Base-by-base conservation (phyloP, 1,140 invertebrate genomes). In the Eurosta solidaginis region DNA sequence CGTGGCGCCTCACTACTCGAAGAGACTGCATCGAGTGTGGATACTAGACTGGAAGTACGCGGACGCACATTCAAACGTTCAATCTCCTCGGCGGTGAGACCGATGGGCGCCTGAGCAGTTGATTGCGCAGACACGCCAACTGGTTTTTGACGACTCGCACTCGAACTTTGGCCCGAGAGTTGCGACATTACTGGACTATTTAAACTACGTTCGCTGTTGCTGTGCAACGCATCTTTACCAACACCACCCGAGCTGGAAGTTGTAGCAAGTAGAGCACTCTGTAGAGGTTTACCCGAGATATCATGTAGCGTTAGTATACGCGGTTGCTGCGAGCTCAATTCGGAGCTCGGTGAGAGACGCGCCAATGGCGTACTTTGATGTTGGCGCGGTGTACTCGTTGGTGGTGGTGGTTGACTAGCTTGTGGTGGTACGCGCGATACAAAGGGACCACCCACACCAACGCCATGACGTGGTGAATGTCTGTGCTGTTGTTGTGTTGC, bases 101-200 rank as follows among this genome's bases (percentile, higher is more conserved):
- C 96, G 83, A 96, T 94, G 1, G 93, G 91, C 0, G 90, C 90
- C 5, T 91, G 90, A 0, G 90, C 89, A 0, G 92, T 90, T 22
- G 89, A 91, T 81, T 93, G 92, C 17, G 90, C 89, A 12, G 90
- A 89, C 7, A 90, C 91, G 49, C 89, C 91, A 6, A n/a, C n/a
- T 2, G 90, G 91, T 54, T 90, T 92, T 49, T 86, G 85, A 73
- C 92, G 90, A 80, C 93, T 93, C 1, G 92, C 92, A 40, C 92
- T 93, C 7, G 94, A 95, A 84, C 93, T 94, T 87, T 94, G 94
- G 0, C 93, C 93, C 54, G 94, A 95, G 17, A 96, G 84, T 83
- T 96, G 95, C 14, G 95, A 96, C 94, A 96, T 96, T 1, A 96
- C 95, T 0, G 95, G 95, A 82, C 95, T 96, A 85, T 96, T 96